Percentiles rank a stretch among this genome's conserved stretches.
These are phyloP conservation scores for Cryptocephalus moraei DNA, from an alignment of 2,888 invertebrate species.

Conservation along the genomic window DNA sequence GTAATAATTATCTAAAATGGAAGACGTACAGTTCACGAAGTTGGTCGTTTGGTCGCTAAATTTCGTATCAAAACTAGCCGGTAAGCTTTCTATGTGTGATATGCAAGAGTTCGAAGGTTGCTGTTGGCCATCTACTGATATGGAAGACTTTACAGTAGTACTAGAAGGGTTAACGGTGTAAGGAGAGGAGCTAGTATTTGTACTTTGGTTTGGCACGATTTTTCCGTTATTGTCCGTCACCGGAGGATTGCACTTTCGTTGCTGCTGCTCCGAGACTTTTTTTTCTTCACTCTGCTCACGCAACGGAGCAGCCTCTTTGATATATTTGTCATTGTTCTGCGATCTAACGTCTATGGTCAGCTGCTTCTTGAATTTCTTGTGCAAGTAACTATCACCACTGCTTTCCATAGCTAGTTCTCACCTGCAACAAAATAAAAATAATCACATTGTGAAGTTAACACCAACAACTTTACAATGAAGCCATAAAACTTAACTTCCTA, in stretches of 20 bases:
- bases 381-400: slow-evolving; percentile 58
- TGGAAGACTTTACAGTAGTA: slow-evolving; percentile 33
- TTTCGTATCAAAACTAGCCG: slow-evolving; percentile 32
- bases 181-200: slow-evolving; percentile 24
- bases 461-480: background rate
- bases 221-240: slow-evolving; percentile 22
- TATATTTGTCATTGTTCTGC: slow-evolving; percentile 24
- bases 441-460: no score
- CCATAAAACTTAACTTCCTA: background rate
- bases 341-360: slow-evolving; percentile 44
- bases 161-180: slow-evolving; percentile 2
- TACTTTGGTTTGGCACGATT: slow-evolving; percentile 34
- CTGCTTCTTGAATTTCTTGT: slow-evolving; percentile 89
- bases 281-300: slow-evolving; percentile 27
- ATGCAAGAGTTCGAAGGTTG: slow-evolving; percentile 31
- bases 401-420: slow-evolving; percentile 31
- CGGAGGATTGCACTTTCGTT: slow-evolving; percentile 7
- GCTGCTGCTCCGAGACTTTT: slow-evolving; percentile 15
- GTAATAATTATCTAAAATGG: slow-evolving; percentile 31
- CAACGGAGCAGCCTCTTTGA: slow-evolving; percentile 16
- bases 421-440: slow-evolving; percentile 9
- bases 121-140: slow-evolving; percentile 31
- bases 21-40: slow-evolving; percentile 26
- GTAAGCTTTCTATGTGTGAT: slow-evolving; percentile 28
- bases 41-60: slow-evolving; percentile 25